Percentiles rank a stretch among this genome's conserved stretches.
phyloP scores from a whole-genome alignment of 1,140 invertebrate species.

The Myzus persicae region DNA sequence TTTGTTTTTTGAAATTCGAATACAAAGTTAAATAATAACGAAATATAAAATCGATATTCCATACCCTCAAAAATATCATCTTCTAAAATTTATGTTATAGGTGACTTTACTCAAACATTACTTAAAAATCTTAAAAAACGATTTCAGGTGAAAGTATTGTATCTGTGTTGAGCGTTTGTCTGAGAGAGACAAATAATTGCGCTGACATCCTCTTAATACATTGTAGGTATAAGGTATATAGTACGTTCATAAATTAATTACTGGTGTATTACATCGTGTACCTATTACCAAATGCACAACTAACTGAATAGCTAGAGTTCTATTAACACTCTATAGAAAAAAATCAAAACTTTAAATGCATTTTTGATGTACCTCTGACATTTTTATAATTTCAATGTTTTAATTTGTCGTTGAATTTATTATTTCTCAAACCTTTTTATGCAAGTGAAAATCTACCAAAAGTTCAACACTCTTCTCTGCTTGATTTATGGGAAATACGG shows the following conservation, averaged over 20 bases:
- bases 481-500: constrained; percentile 3
- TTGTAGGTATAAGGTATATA: not conserved
- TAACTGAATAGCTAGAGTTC: not conserved
- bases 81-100: too few species aligned
- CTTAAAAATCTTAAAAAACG: too few species aligned
- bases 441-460: not conserved
- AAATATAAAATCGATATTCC: too few species aligned
- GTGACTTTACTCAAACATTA: too few species aligned
- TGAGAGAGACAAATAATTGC: too few species aligned
- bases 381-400: not conserved
- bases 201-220: too few species aligned
- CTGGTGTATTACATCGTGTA: not conserved
- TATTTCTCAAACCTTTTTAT: not conserved
- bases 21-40: too few species aligned
- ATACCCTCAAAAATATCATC: too few species aligned
- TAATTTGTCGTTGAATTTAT: not conserved
- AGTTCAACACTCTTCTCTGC: not conserved
- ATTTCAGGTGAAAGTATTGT: too few species aligned
- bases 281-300: not conserved
- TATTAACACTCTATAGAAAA: not conserved
- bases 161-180: too few species aligned
- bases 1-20: too few species aligned
- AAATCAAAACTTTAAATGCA: constrained; percentile 13
- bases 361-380: not conserved
- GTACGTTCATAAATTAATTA: not conserved